A percentile compares a stretch with the other conserved stretches of the same genome.
These are phyloP conservation scores for Dromius quadrimaculatus DNA, from an alignment of 2,888 invertebrate genomes.

Conservation along the genomic window DNA sequence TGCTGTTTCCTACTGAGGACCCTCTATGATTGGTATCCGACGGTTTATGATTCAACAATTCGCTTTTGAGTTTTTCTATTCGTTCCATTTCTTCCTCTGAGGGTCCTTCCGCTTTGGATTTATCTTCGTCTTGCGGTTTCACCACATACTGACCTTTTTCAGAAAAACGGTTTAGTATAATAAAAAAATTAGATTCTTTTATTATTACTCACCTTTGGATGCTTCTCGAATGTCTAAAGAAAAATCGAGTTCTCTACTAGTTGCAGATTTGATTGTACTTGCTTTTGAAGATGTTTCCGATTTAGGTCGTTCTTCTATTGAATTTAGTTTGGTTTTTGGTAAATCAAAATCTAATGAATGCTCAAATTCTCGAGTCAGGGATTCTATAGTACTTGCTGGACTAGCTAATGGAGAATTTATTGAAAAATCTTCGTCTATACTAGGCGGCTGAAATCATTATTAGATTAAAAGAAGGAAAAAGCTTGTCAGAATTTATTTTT, in stretches of 20 bases:
- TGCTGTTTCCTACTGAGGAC: constrained; percentile 67
- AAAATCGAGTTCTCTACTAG: constrained; percentile 57
- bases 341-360: constrained; percentile 75
- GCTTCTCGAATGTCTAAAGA: constrained; percentile 65
- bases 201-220: no score
- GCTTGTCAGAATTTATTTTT: no score
- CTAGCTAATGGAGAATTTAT: constrained; percentile 70
- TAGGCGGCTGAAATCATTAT: constrained; percentile 24
- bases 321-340: constrained; percentile 56
- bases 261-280: constrained; percentile 59
- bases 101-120: constrained; percentile 75
- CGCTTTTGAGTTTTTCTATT: constrained; percentile 70
- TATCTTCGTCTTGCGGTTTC: constrained; percentile 76
- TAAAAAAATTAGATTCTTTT: no score
- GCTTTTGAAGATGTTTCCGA: constrained; percentile 56
- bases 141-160: constrained; percentile 72
- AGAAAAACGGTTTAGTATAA: no score
- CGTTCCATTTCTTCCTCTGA: constrained; percentile 71
- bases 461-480: background rate
- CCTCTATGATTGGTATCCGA: constrained; percentile 63
- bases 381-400: constrained; percentile 84
- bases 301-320: constrained; percentile 45
- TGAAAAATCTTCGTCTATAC: constrained; percentile 40
- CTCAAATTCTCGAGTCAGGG: constrained; percentile 84
- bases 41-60: constrained; percentile 65